Conservation (phyloP, 2,797 vertebrate genomes). For the Pseudomugil gertrudae region DNA sequence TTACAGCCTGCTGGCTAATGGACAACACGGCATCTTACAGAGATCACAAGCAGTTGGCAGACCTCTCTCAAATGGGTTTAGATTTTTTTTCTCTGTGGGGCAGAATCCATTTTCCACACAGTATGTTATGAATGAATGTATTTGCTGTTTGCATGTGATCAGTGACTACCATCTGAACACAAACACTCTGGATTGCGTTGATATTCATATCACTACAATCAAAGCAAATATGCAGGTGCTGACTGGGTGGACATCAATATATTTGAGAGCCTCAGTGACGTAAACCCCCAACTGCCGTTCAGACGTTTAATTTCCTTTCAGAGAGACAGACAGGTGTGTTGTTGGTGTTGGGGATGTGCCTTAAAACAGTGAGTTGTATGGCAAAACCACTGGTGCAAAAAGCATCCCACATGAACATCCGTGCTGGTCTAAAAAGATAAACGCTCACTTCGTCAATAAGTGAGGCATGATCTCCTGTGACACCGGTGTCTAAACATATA, state of each 20-base stretch:
- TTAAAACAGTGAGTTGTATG: background rate
- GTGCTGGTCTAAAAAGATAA: slow-evolving; percentile 6
- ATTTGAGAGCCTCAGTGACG: slow-evolving; percentile 28
- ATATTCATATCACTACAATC: background rate
- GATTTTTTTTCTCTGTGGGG: background rate
- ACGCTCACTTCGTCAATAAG: background rate
- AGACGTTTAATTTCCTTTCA: slow-evolving; percentile 29
- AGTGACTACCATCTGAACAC: no score
- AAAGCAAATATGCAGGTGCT: background rate
- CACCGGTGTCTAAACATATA: slow-evolving; percentile 10
- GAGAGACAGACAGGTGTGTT: background rate
- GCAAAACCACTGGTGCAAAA: background rate
- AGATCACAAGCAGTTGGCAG: background rate
- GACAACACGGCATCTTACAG: slow-evolving; percentile 1
- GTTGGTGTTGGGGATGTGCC: background rate
- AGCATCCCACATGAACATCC: background rate
- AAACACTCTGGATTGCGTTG: background rate
- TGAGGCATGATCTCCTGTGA: slow-evolving; percentile 3
- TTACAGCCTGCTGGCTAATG: slow-evolving; percentile 3
- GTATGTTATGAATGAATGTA: background rate
- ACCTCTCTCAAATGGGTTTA: background rate
- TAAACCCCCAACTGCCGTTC: slow-evolving; percentile 12
- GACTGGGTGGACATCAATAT: slow-evolving; percentile 3
- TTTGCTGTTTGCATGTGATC: background rate
- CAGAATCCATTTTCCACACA: background rate